These are phyloP conservation scores for Rhabdornis inornatus DNA, from an alignment of 2,113 vertebrate species.

Conservation along the genomic window DNA sequence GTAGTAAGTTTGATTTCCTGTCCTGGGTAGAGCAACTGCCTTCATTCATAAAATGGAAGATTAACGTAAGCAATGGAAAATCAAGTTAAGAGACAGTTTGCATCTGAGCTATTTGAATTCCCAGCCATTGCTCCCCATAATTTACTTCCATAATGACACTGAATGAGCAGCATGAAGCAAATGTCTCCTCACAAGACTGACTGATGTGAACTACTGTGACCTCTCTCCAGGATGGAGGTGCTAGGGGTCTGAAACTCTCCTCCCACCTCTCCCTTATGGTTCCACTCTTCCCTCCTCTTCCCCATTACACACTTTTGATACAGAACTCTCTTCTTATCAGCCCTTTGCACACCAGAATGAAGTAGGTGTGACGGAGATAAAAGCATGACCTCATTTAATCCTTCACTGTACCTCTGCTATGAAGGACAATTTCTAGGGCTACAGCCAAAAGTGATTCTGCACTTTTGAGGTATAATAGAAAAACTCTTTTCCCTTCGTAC, in stretches of 20 bases:
- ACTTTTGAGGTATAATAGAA: not conserved
- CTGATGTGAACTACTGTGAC: not conserved
- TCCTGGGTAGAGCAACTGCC: slow-evolving; percentile 12
- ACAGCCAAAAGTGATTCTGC: not conserved
- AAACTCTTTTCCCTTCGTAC: not conserved
- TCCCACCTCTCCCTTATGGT: not conserved
- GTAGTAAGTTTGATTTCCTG: slow-evolving; percentile 57
- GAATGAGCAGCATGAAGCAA: not conserved
- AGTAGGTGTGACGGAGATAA: not conserved
- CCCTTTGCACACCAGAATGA: not conserved
- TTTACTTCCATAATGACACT: not conserved
- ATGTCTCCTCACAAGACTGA: not conserved
- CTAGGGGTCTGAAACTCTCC: not conserved
- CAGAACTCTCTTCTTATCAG: not conserved
- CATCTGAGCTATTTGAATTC: not conserved
- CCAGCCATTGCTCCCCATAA: not conserved
- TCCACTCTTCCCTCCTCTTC: not conserved
- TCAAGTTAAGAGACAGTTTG: not conserved
- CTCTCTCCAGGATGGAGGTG: not conserved
- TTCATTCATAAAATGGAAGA: slow-evolving; percentile 30
- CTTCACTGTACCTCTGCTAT: not conserved
- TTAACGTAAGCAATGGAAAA: not conserved
- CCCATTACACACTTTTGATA: not conserved
- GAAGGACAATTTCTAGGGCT: not conserved
- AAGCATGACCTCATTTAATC: not conserved